A percentile compares a stretch with the other conserved stretches of the same genome.
These are phyloP conservation scores for Rhynchotus rufescens DNA, from an alignment of 2,797 vertebrate genomes.

Conservation along the genomic window DNA sequence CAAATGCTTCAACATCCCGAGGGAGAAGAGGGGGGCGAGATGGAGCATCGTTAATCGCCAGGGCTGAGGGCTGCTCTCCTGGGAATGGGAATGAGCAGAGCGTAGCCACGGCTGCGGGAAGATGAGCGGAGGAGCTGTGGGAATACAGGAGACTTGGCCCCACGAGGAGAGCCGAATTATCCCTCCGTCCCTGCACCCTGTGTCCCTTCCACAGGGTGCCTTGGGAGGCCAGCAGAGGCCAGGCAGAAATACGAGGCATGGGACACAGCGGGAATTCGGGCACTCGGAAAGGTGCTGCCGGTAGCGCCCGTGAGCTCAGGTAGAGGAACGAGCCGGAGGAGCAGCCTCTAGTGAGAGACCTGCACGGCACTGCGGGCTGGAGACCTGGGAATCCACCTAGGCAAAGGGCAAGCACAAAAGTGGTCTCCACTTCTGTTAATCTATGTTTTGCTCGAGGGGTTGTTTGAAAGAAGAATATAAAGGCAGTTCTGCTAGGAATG, in stretches of 20 bases:
- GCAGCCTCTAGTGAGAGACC: background rate
- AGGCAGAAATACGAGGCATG: background rate
- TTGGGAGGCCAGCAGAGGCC: background rate
- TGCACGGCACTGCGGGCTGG: background rate
- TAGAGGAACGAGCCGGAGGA: background rate
- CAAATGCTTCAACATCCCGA: background rate
- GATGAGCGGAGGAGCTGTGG: background rate
- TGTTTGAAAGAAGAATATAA: constrained; percentile 24
- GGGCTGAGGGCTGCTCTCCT: accelerated
- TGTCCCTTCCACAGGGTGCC: background rate
- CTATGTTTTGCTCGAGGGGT: background rate
- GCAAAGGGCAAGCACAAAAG: background rate
- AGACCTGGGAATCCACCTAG: background rate
- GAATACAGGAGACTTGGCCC: background rate
- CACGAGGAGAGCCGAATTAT: background rate
- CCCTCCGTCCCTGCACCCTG: accelerated
- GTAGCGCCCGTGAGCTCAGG: background rate
- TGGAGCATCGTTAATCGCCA: background rate
- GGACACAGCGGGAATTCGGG: background rate
- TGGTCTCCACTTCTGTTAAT: background rate
- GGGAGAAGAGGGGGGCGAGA: background rate
- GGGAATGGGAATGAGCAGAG: background rate
- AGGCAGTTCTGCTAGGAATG: background rate
- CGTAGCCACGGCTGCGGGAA: background rate
- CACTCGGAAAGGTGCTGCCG: background rate